A percentile compares a stretch with the other conserved stretches of the same genome.
These are phyloP conservation scores for Esox masquinongy DNA, from an alignment of 2,797 vertebrate species.

Conservation along the genomic window DNA sequence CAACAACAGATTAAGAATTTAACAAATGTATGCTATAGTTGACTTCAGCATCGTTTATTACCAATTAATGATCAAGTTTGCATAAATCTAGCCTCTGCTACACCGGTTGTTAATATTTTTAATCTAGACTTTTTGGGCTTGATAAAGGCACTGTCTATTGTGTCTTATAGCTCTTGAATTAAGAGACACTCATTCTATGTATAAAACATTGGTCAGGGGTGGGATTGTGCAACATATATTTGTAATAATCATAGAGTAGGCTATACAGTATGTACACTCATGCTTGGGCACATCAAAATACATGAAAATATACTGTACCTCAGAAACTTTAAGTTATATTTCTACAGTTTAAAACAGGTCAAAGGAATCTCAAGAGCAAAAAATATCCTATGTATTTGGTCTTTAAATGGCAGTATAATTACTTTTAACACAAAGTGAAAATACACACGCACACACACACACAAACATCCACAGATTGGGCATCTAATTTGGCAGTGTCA, in stretches of 20 bases:
- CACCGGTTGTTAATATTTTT: slow-evolving; percentile 46
- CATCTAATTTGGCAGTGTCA: slow-evolving; percentile 55
- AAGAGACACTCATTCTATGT: slow-evolving; percentile 51
- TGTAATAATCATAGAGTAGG: slow-evolving; percentile 24
- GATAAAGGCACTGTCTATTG: slow-evolving; percentile 71
- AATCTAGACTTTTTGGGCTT: slow-evolving; percentile 40
- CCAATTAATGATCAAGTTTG: slow-evolving; percentile 43
- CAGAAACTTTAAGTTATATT: slow-evolving; percentile 18
- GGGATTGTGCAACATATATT: slow-evolving; percentile 59
- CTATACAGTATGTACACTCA: slow-evolving; percentile 48
- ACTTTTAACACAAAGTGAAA: slow-evolving; percentile 1
- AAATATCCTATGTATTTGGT: slow-evolving; percentile 46
- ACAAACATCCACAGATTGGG: slow-evolving; percentile 35
- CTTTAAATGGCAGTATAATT: slow-evolving; percentile 46
- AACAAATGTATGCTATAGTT: slow-evolving; percentile 1
- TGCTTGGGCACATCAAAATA: slow-evolving; percentile 45
- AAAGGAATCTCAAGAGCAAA: slow-evolving; percentile 33
- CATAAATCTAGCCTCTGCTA: slow-evolving; percentile 40
- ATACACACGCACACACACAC: neutral
- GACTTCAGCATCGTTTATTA: slow-evolving; percentile 59
- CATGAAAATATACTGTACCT: slow-evolving; percentile 41
- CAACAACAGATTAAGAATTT: neutral
- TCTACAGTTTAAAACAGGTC: slow-evolving; percentile 39
- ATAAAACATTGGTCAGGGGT: slow-evolving; percentile 21
- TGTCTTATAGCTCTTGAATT: slow-evolving; percentile 52